A percentile compares a stretch with the other conserved stretches of the same genome.
phyloP scores from a whole-genome alignment of 2,113 vertebrate genomes.

The Eubucco bourcierii region DNA sequence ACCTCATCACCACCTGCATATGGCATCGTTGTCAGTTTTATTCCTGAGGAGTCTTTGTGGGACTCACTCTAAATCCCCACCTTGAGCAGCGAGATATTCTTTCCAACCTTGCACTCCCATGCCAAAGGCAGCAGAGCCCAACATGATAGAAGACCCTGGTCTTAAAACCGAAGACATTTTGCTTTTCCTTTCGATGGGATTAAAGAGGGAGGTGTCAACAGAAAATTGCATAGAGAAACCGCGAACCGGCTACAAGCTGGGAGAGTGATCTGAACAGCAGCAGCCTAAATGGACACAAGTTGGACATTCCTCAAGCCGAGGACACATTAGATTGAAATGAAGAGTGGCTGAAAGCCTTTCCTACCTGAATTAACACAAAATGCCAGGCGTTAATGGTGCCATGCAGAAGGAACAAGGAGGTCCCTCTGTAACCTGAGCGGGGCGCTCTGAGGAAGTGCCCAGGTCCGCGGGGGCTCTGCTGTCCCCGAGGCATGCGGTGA shows the following conservation, averaged over 20 bases:
- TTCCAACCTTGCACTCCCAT: neutral
- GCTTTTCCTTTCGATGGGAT: neutral
- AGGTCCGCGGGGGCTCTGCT: neutral
- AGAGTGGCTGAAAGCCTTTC: neutral
- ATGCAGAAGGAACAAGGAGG: neutral
- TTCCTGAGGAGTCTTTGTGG: neutral
- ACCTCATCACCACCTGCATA: neutral
- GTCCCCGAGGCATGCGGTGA: neutral
- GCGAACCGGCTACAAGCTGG: neutral
- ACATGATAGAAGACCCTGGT: neutral
- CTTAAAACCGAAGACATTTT: neutral
- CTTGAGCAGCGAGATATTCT: neutral
- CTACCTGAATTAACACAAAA: neutral
- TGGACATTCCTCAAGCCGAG: neutral
- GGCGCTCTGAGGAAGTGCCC: neutral
- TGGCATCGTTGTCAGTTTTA: neutral
- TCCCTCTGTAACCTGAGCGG: neutral
- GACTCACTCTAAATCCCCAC: neutral
- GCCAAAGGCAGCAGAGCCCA: neutral
- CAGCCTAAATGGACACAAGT: neutral
- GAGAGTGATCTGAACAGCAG: neutral
- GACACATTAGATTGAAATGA: neutral
- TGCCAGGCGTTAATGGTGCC: neutral
- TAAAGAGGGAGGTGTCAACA: neutral
- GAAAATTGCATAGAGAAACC: neutral